A percentile compares a stretch with the other conserved stretches of the same genome.
These are phyloP conservation scores for Liasis olivaceus DNA, from an alignment of 2,797 vertebrate species.

Conservation along the genomic window DNA sequence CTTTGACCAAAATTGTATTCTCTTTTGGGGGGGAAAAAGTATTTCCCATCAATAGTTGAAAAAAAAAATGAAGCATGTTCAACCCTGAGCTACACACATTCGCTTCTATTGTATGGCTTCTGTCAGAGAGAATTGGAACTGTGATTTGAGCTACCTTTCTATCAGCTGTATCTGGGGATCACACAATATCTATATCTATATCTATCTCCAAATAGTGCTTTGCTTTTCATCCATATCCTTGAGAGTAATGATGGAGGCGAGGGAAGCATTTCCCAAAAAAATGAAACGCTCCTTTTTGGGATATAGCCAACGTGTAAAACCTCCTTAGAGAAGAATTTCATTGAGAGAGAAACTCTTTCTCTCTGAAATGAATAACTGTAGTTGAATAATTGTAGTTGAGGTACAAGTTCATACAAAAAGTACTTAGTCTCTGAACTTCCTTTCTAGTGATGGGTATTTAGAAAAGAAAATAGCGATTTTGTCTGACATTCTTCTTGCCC, in stretches of 20 bases:
- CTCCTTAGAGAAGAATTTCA: neutral
- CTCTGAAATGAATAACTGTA: neutral
- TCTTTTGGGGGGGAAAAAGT: neutral
- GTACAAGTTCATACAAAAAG: fast-evolving
- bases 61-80: neutral
- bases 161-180: neutral
- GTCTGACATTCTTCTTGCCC: neutral
- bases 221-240: neutral
- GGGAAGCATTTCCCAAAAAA: constrained; percentile 21
- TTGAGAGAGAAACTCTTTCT: neutral
- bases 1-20: neutral
- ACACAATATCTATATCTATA: neutral
- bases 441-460: neutral
- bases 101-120: neutral
- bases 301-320: neutral
- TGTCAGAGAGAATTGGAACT: neutral
- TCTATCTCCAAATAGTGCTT: neutral
- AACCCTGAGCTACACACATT: too few relatives aligned
- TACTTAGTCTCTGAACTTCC: neutral
- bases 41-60: neutral
- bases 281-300: constrained; percentile 29
- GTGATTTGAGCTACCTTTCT: neutral
- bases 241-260: neutral
- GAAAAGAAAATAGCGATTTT: neutral
- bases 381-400: neutral